These are phyloP conservation scores for Agraylea sexmaculata DNA, from an alignment of 1,140 invertebrate genomes.

Conservation along the genomic window DNA sequence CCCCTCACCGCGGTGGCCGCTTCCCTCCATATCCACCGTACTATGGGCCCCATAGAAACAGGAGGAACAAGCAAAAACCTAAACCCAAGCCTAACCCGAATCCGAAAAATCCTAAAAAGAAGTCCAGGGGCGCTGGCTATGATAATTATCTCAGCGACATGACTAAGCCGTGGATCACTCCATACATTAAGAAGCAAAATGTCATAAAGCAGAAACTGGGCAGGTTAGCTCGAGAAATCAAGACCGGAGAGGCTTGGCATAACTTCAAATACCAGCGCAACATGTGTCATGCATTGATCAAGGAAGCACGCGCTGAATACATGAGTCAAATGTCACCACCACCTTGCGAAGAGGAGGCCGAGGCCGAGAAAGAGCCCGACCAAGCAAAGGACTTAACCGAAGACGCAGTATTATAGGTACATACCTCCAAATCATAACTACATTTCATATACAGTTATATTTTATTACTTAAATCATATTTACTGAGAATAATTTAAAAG, in stretches of 20 bases:
- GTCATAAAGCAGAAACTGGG: constrained; percentile 27
- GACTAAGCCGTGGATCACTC: constrained; percentile 28
- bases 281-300: constrained; percentile 28
- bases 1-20: too few species aligned
- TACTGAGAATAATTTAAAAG: too few species aligned
- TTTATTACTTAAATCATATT: too few species aligned
- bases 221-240: constrained; percentile 23
- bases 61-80: too few species aligned
- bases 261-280: constrained; percentile 27
- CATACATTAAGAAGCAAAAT: constrained; percentile 26
- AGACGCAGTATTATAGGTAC: constrained; percentile 7
- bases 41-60: too few species aligned
- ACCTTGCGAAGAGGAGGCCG: constrained; percentile 2
- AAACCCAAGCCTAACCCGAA: too few species aligned
- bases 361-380: neutral
- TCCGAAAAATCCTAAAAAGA: too few species aligned
- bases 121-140: too few species aligned
- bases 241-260: constrained; percentile 27
- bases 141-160: constrained; percentile 23
- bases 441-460: too few species aligned
- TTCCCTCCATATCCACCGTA: too few species aligned
- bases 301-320: constrained; percentile 25
- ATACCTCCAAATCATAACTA: too few species aligned
- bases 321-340: constrained; percentile 32
- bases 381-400: constrained; percentile 8